phyloP scores from a whole-genome alignment of 2,888 invertebrate species.

The Podotricha telesiphe region DNA sequence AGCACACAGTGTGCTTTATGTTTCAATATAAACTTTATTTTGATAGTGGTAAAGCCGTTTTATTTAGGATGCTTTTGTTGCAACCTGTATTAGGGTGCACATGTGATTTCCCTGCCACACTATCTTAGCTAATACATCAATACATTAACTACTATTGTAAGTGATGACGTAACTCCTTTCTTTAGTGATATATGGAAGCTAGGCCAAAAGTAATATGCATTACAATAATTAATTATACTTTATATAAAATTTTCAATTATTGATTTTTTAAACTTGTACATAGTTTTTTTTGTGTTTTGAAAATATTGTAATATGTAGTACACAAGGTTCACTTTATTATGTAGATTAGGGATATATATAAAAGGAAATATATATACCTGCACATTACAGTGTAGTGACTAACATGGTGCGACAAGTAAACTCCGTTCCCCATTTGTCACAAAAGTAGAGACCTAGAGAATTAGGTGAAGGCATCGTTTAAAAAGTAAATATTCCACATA shows the following conservation, averaged over 20 bases:
- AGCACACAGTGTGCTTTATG: neutral
- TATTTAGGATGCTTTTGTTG: slow-evolving; percentile 3
- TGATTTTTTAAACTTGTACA: no score
- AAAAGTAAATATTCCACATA: neutral
- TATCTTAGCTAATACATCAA: slow-evolving; percentile 81
- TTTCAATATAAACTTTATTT: slow-evolving; percentile 27
- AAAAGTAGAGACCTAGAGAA: no score
- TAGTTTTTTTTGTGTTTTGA: no score
- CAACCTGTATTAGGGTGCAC: slow-evolving; percentile 47
- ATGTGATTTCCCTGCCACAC: slow-evolving; percentile 76
- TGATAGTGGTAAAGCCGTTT: slow-evolving; percentile 40
- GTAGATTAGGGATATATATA: no score
- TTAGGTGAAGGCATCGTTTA: neutral
- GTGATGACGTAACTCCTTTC: slow-evolving; percentile 67
- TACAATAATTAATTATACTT: no score
- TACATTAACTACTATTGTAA: slow-evolving; percentile 79
- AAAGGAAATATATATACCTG: no score
- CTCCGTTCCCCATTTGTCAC: no score
- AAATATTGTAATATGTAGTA: no score
- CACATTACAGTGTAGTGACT: no score
- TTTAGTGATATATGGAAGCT: slow-evolving; percentile 47
- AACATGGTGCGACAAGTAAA: no score
- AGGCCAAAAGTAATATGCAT: neutral
- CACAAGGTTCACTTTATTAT: no score
- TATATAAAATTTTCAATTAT: no score